Base-by-base conservation (phyloP, 1,140 invertebrate species). In the Drosophila willistoni region DNA sequence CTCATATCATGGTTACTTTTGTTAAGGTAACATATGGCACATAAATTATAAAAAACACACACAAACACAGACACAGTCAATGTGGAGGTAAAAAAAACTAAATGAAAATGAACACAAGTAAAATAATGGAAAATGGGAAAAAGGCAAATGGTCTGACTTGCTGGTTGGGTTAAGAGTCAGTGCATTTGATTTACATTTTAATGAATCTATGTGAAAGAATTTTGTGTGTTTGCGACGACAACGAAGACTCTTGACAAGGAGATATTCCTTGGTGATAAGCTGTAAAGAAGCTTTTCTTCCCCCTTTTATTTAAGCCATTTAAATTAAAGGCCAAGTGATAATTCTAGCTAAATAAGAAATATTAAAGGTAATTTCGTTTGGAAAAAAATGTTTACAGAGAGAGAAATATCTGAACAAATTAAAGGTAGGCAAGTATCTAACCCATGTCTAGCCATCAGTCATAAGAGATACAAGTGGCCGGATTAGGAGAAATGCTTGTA, bases 1-100 rank as follows among this genome's bases (percentile, higher is more conserved):
- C 54, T 63, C 51, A 55, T 74, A 77, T 67, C 67, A 81, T 71
- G 66, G 83, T 64, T 68, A 76, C 69, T 75, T 83, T 82, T 82
- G 72, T 71, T 64, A n/a, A 63, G 77, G 81, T 77, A 89, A 89
- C 84, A 89, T 76, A 73, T 89, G 84, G 66, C 77, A 60, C 84
- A 89, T 89, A 89, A 89, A 89, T 89, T 89, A 89, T 69, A 70
- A 60, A 64, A 55, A 62, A 66, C 63, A 47, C 36, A 67, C 34
- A 71, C 22, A 55, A 64, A 70, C 22, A 55, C 67, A 70, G 59
- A 67, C 60, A 75, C 41, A 70, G 55, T 65, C 64, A 44, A 29
- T 5, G 29, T 29, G 6, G 42, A 76, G 39, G 36, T 25, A 64
- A 57, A 64, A 47, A 73, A 79, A 60, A 68, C 41, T 68, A 65